Percentiles rank a stretch among this genome's conserved stretches.
These are phyloP conservation scores for Oxyscelio sp. DNA, from an alignment of 2,888 invertebrate genomes.

Conservation along the genomic window DNA sequence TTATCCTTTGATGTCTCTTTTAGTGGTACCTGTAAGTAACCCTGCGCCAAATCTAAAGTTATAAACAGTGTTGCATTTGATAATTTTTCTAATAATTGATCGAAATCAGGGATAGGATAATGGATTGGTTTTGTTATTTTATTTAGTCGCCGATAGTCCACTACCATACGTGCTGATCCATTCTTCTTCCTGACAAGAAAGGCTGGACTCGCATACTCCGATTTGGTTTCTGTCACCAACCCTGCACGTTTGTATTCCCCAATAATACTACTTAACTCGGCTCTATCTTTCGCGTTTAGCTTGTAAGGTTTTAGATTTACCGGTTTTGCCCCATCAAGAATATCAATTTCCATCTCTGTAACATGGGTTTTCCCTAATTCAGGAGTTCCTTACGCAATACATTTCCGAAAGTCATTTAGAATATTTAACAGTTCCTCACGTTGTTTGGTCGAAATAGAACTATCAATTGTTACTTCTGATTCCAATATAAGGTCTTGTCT, in stretches of 20 bases:
- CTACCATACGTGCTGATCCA: conserved; percentile 11
- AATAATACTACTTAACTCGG: background rate
- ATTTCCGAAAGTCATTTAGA: conserved; percentile 35
- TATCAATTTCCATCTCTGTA: conserved; percentile 46
- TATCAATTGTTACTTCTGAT: background rate
- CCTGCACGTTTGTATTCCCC: background rate
- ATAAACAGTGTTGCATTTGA: too few species aligned
- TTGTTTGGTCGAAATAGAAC: background rate
- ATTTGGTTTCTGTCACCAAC: background rate
- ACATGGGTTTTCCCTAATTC: conserved; percentile 43
- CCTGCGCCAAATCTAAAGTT: background rate
- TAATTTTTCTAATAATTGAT: background rate
- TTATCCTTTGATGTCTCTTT: background rate
- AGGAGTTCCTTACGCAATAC: conserved; percentile 29
- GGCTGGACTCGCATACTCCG: background rate
- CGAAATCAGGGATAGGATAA: background rate
- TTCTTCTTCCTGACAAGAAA: background rate
- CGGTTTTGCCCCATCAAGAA: background rate
- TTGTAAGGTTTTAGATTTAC: conserved; percentile 50
- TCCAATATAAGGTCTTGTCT: background rate
- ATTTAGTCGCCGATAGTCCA: background rate
- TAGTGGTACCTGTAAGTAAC: background rate
- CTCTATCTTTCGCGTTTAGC: conserved; percentile 8
- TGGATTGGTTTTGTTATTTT: background rate
- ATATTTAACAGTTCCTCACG: conserved; percentile 24